Evolutionary conservation across 1,140 invertebrate genomes (phyloP).

Genomic region (Stegodyphus dumicola): DNA sequence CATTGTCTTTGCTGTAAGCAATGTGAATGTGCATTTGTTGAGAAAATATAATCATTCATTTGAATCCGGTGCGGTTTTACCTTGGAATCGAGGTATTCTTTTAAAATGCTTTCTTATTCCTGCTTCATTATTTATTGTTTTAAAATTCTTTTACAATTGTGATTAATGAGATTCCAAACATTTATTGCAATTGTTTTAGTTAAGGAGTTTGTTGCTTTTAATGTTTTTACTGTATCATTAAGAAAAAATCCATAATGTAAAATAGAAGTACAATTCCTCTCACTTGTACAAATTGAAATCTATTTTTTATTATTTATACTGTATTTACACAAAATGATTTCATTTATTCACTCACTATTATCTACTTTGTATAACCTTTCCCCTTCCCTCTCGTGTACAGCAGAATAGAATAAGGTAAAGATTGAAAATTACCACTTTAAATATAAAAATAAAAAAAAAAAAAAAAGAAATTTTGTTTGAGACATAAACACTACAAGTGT

Average conservation of each 20-base stretch:
- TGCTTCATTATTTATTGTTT: slow-evolving; percentile 47
- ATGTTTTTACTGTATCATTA: slow-evolving; percentile 26
- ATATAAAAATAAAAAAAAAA: not conserved
- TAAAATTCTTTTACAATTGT: slow-evolving; percentile 33
- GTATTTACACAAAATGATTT: slow-evolving; percentile 42
- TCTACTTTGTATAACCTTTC: slow-evolving; percentile 41
- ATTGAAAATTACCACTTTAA: slow-evolving; percentile 28
- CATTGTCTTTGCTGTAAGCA: not conserved
- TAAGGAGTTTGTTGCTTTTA: slow-evolving; percentile 19
- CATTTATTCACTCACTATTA: slow-evolving; percentile 33
- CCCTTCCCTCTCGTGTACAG: slow-evolving; percentile 34
- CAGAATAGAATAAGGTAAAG: slow-evolving; percentile 42
- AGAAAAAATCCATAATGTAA: slow-evolving; percentile 43
- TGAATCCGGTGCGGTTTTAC: slow-evolving; percentile 53
- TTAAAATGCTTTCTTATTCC: slow-evolving; percentile 51
- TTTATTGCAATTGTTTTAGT: slow-evolving; percentile 38
- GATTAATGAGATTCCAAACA: slow-evolving; percentile 42
- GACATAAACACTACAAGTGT: slow-evolving; percentile 40
- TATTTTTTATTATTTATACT: slow-evolving; percentile 56
- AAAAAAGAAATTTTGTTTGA: slow-evolving; percentile 48
- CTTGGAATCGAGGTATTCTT: slow-evolving; percentile 16
- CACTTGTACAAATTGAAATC: slow-evolving; percentile 38
- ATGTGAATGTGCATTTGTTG: not conserved
- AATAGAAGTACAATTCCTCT: slow-evolving; percentile 44
- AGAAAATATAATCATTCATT: slow-evolving; percentile 12